A percentile compares a stretch with the other conserved stretches of the same genome.
These are phyloP conservation scores for Pyrocoelia pectoralis DNA, from an alignment of 2,888 invertebrate species.

Conservation along the genomic window DNA sequence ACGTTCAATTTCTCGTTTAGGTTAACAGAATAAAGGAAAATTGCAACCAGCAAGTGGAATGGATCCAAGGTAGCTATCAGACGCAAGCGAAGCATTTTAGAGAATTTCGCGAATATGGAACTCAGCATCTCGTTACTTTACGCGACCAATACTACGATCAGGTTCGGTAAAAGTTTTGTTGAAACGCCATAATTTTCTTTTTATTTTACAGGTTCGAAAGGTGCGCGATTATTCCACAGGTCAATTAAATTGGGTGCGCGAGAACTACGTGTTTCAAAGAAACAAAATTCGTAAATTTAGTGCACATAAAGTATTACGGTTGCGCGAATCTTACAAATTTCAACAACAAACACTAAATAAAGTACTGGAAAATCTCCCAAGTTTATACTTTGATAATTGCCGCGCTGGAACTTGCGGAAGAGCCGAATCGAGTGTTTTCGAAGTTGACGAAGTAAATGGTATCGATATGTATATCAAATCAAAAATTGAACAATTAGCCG, in stretches of 20 bases:
- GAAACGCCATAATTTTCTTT: background rate
- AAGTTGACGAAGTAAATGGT: slow-evolving; percentile 69
- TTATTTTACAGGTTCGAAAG: slow-evolving; percentile 76
- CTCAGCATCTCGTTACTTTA: slow-evolving; percentile 83
- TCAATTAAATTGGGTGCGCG: slow-evolving; percentile 92
- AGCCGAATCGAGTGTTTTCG: slow-evolving; percentile 78
- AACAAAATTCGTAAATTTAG: slow-evolving; percentile 95
- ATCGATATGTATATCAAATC: slow-evolving; percentile 74
- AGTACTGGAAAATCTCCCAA: slow-evolving; percentile 90
- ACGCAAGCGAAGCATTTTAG: slow-evolving; percentile 85
- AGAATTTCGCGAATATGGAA: slow-evolving; percentile 91
- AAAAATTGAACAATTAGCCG: slow-evolving; percentile 69
- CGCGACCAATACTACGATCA: slow-evolving; percentile 94
- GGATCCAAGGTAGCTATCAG: slow-evolving; percentile 91
- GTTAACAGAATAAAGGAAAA: slow-evolving; percentile 93
- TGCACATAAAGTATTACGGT: slow-evolving; percentile 86
- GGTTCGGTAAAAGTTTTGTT: slow-evolving; percentile 59
- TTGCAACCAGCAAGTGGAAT: slow-evolving; percentile 92
- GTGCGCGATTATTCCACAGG: slow-evolving; percentile 92
- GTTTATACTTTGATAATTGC: slow-evolving; percentile 92
- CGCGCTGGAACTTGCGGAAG: slow-evolving; percentile 82
- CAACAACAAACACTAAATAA: slow-evolving; percentile 96
- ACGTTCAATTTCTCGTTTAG: too few relatives aligned
- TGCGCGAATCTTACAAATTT: slow-evolving; percentile 93
- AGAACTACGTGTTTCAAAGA: slow-evolving; percentile 94